phyloP scores from a whole-genome alignment of 1,140 invertebrate genomes.

The Heliconius hermathena region DNA sequence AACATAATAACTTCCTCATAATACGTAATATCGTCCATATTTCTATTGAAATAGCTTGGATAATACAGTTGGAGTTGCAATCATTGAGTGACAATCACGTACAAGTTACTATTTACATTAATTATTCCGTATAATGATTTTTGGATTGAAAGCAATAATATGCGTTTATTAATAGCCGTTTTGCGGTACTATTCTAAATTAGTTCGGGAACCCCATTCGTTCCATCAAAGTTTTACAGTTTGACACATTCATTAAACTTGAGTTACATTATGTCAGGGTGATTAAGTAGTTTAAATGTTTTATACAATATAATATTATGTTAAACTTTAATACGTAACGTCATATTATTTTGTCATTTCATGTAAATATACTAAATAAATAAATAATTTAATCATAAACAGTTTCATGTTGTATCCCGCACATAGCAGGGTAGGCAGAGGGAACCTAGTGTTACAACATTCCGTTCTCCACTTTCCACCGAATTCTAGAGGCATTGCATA shows the following conservation, averaged over 20 bases:
- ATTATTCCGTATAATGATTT: background rate
- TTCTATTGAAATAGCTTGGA: background rate
- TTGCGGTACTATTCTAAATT: constrained; percentile 14
- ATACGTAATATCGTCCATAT: background rate
- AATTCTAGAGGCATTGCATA: no score
- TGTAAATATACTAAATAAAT: no score
- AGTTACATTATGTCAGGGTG: constrained; percentile 10
- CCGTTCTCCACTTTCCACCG: no score
- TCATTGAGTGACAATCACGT: background rate
- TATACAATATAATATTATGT: background rate
- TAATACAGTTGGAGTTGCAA: background rate
- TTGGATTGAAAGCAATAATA: constrained; percentile 1
- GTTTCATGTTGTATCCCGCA: no score
- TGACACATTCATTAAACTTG: constrained; percentile 19
- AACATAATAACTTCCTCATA: background rate
- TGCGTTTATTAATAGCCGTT: constrained; percentile 16
- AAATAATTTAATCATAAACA: no score
- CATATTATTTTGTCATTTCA: background rate
- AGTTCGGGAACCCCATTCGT: constrained; percentile 16
- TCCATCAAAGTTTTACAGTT: constrained; percentile 19
- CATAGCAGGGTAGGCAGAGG: no score
- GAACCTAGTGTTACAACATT: no score
- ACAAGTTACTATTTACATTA: background rate
- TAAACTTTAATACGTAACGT: background rate
- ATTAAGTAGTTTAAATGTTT: constrained; percentile 4